Percentiles rank a stretch among this genome's conserved stretches.
Conservation (phyloP, 2,888 invertebrate species). For the Carterocephalus palaemon region DNA sequence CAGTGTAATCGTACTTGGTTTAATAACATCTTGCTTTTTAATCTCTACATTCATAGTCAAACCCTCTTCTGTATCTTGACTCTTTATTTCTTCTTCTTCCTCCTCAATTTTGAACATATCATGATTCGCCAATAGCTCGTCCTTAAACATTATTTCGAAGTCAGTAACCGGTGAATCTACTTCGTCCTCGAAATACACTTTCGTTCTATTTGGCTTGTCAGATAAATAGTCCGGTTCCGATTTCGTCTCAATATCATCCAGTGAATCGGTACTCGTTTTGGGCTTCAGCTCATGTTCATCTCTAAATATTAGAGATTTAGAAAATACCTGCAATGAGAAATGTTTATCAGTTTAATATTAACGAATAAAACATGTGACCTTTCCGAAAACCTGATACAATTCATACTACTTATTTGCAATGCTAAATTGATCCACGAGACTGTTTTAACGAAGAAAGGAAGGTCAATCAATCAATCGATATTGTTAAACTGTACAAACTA, state of each 20-base stretch:
- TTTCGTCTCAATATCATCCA: constrained; percentile 69
- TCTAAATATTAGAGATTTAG: constrained; percentile 74
- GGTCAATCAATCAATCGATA: too few relatives aligned
- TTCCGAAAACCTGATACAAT: too few relatives aligned
- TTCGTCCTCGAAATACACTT: constrained; percentile 74
- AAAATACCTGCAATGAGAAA: constrained; percentile 65
- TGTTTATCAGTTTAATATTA: constrained; percentile 2
- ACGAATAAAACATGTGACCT: too few relatives aligned
- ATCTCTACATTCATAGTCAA: constrained; percentile 64
- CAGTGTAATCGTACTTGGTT: constrained; percentile 66
- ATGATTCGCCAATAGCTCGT: constrained; percentile 60
- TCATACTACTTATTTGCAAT: too few relatives aligned
- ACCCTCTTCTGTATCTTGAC: constrained; percentile 65
- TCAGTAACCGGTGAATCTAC: constrained; percentile 72
- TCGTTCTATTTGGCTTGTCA: constrained; percentile 66
- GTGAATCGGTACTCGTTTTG: constrained; percentile 51
- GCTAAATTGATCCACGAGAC: too few relatives aligned
- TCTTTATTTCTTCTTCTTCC: constrained; percentile 61
- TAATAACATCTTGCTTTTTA: constrained; percentile 65
- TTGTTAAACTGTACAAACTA: too few relatives aligned
- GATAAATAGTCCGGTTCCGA: constrained; percentile 66
- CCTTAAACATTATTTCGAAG: constrained; percentile 77
- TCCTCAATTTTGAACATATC: constrained; percentile 75
- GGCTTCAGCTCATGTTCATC: constrained; percentile 64
- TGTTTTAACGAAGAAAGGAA: too few relatives aligned